A percentile compares a stretch with the other conserved stretches of the same genome.
phyloP scores from a whole-genome alignment of 2,797 vertebrate species.

The Dendrocincla tyrannina region DNA sequence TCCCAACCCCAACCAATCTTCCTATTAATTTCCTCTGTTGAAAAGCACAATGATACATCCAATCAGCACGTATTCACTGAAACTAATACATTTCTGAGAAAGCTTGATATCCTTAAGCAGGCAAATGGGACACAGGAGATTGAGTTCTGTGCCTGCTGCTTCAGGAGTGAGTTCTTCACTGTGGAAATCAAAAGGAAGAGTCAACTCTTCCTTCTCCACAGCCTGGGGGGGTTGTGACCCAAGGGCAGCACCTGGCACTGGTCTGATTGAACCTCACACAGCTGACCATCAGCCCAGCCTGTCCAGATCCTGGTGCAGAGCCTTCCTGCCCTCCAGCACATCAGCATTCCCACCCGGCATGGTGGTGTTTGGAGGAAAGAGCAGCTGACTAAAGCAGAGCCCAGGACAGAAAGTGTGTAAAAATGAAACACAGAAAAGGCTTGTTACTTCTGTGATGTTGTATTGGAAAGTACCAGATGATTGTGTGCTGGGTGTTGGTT shows the following conservation, averaged over 20 bases:
- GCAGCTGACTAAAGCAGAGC: neutral
- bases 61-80: neutral
- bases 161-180: neutral
- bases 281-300: neutral
- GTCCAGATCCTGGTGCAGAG: neutral
- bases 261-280: neutral
- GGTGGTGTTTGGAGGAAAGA: neutral
- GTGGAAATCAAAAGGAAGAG: neutral
- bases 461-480: neutral
- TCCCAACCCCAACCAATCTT: neutral
- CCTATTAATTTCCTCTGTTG: neutral
- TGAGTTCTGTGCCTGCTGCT: neutral
- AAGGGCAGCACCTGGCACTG: neutral
- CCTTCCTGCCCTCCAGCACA: neutral
- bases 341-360: accelerated
- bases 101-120: neutral
- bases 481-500: neutral
- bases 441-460: neutral
- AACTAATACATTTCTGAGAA: neutral
- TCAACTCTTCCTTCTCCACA: neutral
- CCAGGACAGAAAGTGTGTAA: neutral
- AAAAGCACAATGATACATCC: neutral
- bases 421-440: neutral
- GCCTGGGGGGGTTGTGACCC: neutral
- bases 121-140: accelerated